Evolutionary conservation across 1,140 invertebrate genomes (phyloP).

Genomic region (Meteorus sp.): DNA sequence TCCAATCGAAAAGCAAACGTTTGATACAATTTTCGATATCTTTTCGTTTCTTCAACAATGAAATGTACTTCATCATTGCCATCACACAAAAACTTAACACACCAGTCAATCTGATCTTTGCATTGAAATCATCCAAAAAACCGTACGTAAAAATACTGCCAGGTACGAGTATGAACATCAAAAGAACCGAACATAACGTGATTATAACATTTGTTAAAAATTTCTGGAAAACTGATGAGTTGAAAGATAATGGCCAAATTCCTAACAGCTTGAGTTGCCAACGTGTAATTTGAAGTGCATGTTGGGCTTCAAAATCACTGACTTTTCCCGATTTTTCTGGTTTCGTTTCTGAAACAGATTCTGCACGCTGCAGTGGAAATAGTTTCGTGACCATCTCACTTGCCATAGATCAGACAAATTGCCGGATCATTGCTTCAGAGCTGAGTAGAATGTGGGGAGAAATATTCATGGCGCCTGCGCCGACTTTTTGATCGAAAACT

Average conservation of each 20-base stretch:
- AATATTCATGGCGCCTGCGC: too few species aligned
- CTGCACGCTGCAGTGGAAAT: too few species aligned
- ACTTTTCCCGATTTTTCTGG: too few species aligned
- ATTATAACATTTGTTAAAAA: conserved; percentile 19
- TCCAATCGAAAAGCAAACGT: conserved; percentile 31
- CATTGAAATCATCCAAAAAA: not conserved
- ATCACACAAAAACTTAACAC: conserved; percentile 24
- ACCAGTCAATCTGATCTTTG: not conserved
- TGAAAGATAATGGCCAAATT: not conserved
- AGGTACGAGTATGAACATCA: not conserved
- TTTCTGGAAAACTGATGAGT: not conserved
- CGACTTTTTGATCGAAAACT: too few species aligned
- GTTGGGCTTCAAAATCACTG: too few species aligned
- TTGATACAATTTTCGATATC: conserved; percentile 29
- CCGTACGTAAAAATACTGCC: not conserved
- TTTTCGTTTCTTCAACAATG: conserved; percentile 15
- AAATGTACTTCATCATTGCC: conserved; percentile 28
- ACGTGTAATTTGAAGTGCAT: too few species aligned
- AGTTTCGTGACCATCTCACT: too few species aligned
- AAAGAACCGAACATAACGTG: not conserved
- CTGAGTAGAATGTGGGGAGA: too few species aligned
- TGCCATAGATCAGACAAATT: too few species aligned
- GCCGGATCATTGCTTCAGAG: too few species aligned
- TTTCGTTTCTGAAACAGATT: too few species aligned
- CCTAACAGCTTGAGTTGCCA: not conserved